Base-by-base conservation (phyloP, 2,113 vertebrate genomes). In the Pelmatolapia mariae region DNA sequence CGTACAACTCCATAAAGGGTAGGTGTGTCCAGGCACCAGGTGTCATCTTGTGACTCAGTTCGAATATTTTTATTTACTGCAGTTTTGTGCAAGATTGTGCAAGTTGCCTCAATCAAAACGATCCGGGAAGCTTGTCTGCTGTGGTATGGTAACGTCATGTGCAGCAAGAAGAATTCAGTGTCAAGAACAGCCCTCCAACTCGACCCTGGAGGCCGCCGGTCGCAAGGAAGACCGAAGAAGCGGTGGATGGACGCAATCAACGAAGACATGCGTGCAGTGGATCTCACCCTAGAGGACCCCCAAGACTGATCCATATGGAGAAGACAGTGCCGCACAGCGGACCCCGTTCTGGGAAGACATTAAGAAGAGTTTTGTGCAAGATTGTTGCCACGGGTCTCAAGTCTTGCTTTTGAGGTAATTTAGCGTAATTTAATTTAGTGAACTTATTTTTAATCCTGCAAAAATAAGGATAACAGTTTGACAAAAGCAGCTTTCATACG, bases 171-270 rank as follows among this genome's bases (percentile, higher is more conserved):
- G 59, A 0, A 63, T 63, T 63, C 29, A 11, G 29, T 33, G 59
- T 33, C 59, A 19, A 63, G 9, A 63, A 0, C 29, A 0, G 5
- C 16, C 16, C 16, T 61, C 5, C 57, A 6, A 61, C 57, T 33
- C 29, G 0, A 33, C 16, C 0, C 16, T 10, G 16, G 57, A 61
- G 1, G 9, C 3, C 1, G 1, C 3, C 16, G 16, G 5, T 18
- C 7, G 57, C 29, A 19, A 19, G 16, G 16, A 63, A 63, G 2
- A 19, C 59, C 2, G 0, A 63, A 63, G 59, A 63, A 63, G 2
- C 16, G 5, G 29, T 7, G 59, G 59, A 63, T 19, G 29, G 16
- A 63, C 16, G 5, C 29, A 7, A 4, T 19, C 59, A 33, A 33
- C 9, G 9, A 7, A 63, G 29, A 63, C 16, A 4, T 61, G 16